Base-by-base conservation (phyloP, 2,113 vertebrate genomes). In the Anarrhichthys ocellatus region DNA sequence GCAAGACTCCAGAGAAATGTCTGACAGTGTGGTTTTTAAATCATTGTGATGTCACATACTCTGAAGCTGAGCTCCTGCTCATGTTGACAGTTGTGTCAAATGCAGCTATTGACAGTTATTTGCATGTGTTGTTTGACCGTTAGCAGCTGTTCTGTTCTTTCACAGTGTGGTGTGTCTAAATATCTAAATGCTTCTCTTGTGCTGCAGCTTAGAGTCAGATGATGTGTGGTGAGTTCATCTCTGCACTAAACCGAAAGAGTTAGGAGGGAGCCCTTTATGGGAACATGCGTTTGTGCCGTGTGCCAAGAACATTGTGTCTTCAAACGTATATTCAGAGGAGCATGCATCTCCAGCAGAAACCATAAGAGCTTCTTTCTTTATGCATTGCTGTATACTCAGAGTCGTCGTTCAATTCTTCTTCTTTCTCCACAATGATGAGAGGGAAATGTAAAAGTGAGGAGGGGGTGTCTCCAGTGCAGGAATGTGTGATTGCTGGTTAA, bases 161-260 rank as follows among this genome's bases (percentile, higher is more conserved):
- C n/a, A 40, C 61, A 64, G 24, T n/a, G 59, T 4, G 61, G 40
- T 18, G 9, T 87, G 27, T 27, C 44, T 65, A 42, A 34, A 70
- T 15, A n/a, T 82, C 42, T 88, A 65, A 85, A 83, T 52, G 70
- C 5, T 67, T 79, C 18, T 63, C 27, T 83, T 85, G 76, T 76
- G 52, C 68, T 54, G 62, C 54, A 62, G 54, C 40, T 38, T 3
- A n/a, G 18, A 78, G 59, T 27, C 40, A n/a, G 61, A 22, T 9
- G 24, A 73, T 52, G 20, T 78, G 24, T 8, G 40, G 13, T 9
- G 29, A 82, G 74, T 13, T 73, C 8, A 20, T 70, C 44, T 62
- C 34, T 24, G 32, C 56, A 10, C 11, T 27, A 36, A 11, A 54
- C 27, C 32, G 48, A 58, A 36, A 20, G 29, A 32, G 10, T 56